Evolutionary conservation across 1,140 invertebrate genomes (phyloP), one percentile per base, ranked within the genome.

Genomic region (Lamellibrachia luymesi): DNA sequence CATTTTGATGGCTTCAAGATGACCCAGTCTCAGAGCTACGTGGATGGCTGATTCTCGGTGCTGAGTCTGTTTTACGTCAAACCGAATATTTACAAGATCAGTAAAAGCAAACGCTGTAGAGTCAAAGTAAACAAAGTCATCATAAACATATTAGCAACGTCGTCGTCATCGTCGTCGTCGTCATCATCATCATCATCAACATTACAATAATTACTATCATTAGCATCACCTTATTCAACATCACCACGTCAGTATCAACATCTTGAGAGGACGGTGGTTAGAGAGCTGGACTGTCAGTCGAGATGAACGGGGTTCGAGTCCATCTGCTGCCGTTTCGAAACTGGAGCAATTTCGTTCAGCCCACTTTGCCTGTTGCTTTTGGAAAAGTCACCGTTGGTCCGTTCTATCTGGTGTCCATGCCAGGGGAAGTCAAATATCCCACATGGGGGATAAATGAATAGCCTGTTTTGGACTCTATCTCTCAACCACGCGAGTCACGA

Each of bases 1-100:
- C 92, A 94, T 52, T 49, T 93, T 93, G 91, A 93, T 90, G 50
- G 92, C 92, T 27, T 93, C 93, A 49, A 94, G 91, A 52, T 94
- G 93, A 50, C 93, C 92, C 8, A 94, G 92, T 8, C 93, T 80
- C 38, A 94, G 91, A 27, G 92, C 93, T 50, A 94, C 89, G 51
- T 94, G 93, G 25, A 94, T 38, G n/a, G 91, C 22, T 4, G 92
- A 93, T 50, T 94, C 93, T 51, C 93, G 27, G 49, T 94, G 92
- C 13, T 90, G 91, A 22, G 93, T 94, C 93, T 94, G 92, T 51
- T 13, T 38, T 51, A 52, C 52, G 52, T 91, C 10, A 91, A 4
- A 80, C 17, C 1, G 1, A 80, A 22, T 80, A 10, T 80, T 80
- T 80, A 80, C 64, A 17, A 80, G 64, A 22, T 10, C 2, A 80